Percentiles rank a stretch among this genome's conserved stretches.
phyloP scores from a whole-genome alignment of 2,888 invertebrate genomes.

The Xylocampa areola region DNA sequence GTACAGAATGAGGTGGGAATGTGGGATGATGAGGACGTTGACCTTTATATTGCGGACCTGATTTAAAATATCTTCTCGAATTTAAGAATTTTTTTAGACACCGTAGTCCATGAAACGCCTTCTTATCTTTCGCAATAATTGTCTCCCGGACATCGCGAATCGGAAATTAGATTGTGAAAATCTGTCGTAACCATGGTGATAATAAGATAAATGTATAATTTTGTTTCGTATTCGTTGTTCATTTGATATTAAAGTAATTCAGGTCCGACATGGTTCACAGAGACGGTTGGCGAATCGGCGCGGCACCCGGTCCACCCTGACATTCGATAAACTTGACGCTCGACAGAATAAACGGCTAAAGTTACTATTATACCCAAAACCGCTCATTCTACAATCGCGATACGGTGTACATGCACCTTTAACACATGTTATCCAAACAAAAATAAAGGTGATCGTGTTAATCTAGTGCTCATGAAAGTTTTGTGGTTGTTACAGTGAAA shows the following conservation, averaged over 20 bases:
- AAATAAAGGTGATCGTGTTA: slow-evolving; percentile 39
- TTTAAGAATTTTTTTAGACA: too few species aligned
- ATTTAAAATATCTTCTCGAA: too few species aligned
- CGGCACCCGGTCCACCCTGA: slow-evolving; percentile 76
- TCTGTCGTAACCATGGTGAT: neutral
- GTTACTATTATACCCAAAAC: slow-evolving; percentile 53
- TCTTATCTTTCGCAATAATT: neutral
- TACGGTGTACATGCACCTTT: slow-evolving; percentile 55
- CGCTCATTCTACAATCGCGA: slow-evolving; percentile 59
- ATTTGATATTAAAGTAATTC: slow-evolving; percentile 30
- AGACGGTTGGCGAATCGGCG: slow-evolving; percentile 52
- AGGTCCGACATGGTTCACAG: slow-evolving; percentile 23
- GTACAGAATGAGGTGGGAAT: slow-evolving; percentile 25
- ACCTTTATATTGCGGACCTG: slow-evolving; percentile 11
- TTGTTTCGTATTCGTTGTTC: neutral
- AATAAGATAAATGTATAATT: too few species aligned
- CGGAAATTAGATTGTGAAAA: neutral
- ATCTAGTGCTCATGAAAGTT: slow-evolving; percentile 20
- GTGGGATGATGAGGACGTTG: slow-evolving; percentile 23
- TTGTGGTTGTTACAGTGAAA: slow-evolving; percentile 81
- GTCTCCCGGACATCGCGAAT: slow-evolving; percentile 6
- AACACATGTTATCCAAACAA: slow-evolving; percentile 35
- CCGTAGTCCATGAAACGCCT: neutral
- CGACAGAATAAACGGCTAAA: slow-evolving; percentile 61
- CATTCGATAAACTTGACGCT: slow-evolving; percentile 74